Percentiles rank a stretch among this genome's conserved stretches.
Evolutionary conservation across 2,797 vertebrate species (phyloP).

Genomic region (Mareca penelope): DNA sequence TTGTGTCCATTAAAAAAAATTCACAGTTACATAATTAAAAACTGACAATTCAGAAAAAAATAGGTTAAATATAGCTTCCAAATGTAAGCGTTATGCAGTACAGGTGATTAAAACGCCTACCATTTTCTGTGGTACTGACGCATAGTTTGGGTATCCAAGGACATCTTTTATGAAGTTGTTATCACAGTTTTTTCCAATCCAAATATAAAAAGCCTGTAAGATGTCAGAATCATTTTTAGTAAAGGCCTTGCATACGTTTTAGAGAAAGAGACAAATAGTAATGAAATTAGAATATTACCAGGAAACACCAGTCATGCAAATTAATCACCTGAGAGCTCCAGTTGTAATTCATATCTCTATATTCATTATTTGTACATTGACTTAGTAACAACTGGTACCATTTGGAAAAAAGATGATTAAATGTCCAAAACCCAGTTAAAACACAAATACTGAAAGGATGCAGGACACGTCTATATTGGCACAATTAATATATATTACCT

Average conservation of each 20-base stretch:
- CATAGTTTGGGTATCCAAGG: conserved; percentile 87
- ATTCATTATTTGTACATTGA: not conserved
- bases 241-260: not conserved
- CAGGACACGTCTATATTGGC: not conserved
- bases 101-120: conserved; percentile 76
- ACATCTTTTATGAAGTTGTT: conserved; percentile 90
- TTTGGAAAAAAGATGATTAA: not conserved
- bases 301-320: not conserved
- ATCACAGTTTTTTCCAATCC: conserved; percentile 90
- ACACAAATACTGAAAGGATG: not conserved
- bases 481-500: not conserved
- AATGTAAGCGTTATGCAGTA: not conserved
- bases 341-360: not conserved
- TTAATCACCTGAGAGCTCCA: not conserved
- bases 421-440: not conserved
- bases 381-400: not conserved
- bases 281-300: not conserved
- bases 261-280: not conserved
- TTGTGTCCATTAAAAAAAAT: not conserved
- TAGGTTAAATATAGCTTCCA: not conserved
- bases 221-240: conserved; percentile 26
- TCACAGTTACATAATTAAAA: not conserved
- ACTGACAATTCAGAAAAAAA: not conserved
- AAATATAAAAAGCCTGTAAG: conserved; percentile 90
- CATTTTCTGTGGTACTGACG: conserved; percentile 90